Evolutionary conservation across 2,113 vertebrate species (phyloP).

Genomic region (Chaetops frenatus): DNA sequence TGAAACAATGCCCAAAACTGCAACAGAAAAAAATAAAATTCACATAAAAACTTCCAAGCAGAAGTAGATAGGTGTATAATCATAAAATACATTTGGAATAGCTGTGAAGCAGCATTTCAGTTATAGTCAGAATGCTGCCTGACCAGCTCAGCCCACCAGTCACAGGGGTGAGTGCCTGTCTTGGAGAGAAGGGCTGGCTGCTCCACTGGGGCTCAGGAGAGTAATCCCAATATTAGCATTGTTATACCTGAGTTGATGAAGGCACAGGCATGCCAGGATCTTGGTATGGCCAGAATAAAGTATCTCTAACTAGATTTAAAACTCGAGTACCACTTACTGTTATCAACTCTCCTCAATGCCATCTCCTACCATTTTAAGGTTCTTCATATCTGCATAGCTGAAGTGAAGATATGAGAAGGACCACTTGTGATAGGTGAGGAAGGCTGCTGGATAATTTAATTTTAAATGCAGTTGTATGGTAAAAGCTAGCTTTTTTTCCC

Average conservation of each 20-base stretch:
- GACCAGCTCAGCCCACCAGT: rapidly evolving
- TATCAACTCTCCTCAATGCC: background rate
- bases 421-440: background rate
- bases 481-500: background rate
- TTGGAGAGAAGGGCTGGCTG: background rate
- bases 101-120: background rate
- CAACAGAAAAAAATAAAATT: background rate
- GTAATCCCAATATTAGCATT: background rate
- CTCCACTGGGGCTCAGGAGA: background rate
- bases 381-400: background rate
- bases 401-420: background rate
- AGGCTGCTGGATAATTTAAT: background rate
- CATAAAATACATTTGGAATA: background rate
- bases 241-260: background rate
- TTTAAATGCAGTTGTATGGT: background rate
- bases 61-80: background rate
- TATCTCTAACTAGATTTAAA: background rate
- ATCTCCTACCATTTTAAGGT: background rate
- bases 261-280: background rate
- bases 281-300: background rate
- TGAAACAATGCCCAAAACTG: background rate
- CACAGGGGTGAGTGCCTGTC: background rate
- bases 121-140: background rate
- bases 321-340: background rate
- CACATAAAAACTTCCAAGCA: background rate